phyloP scores from a whole-genome alignment of 2,797 vertebrate species.

The Sphaeramia orbicularis region DNA sequence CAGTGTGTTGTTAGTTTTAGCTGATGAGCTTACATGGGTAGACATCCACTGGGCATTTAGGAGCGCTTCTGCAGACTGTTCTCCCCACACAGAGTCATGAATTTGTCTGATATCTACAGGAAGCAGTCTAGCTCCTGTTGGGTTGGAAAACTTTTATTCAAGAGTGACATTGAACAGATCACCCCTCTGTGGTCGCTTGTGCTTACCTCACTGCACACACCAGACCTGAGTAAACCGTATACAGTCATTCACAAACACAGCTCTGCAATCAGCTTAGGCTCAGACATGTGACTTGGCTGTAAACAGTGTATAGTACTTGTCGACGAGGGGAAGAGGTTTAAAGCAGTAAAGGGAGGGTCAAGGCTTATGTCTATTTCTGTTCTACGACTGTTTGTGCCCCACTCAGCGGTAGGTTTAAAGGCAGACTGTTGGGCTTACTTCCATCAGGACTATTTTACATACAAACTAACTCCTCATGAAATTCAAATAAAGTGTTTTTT shows the following conservation, averaged over 20 bases:
- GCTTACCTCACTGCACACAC: conserved; percentile 13
- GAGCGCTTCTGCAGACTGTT: background rate
- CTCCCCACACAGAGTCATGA: background rate
- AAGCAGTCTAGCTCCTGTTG: background rate
- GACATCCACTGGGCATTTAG: conserved; percentile 1
- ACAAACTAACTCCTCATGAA: background rate
- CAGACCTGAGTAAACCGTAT: conserved; percentile 18
- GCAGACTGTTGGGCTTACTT: conserved; percentile 28
- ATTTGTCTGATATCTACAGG: conserved; percentile 1
- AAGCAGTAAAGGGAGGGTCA: conserved; percentile 34
- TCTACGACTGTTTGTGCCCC: conserved; percentile 11
- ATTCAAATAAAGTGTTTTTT: background rate
- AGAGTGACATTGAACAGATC: background rate
- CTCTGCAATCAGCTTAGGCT: conserved; percentile 55
- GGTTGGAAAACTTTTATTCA: background rate
- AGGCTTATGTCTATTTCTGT: conserved; percentile 73
- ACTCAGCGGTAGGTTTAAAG: conserved; percentile 13
- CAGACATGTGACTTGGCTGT: conserved; percentile 47
- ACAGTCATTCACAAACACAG: conserved; percentile 50
- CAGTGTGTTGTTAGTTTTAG: conserved; percentile 10
- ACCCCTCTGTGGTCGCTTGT: background rate
- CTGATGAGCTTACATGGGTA: conserved; percentile 21
- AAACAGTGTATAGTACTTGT: conserved; percentile 40
- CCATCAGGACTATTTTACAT: conserved; percentile 18
- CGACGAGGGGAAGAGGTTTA: conserved; percentile 42